phyloP scores from a whole-genome alignment of 1,140 invertebrate species.

The Pygmarrhopalites habei region DNA sequence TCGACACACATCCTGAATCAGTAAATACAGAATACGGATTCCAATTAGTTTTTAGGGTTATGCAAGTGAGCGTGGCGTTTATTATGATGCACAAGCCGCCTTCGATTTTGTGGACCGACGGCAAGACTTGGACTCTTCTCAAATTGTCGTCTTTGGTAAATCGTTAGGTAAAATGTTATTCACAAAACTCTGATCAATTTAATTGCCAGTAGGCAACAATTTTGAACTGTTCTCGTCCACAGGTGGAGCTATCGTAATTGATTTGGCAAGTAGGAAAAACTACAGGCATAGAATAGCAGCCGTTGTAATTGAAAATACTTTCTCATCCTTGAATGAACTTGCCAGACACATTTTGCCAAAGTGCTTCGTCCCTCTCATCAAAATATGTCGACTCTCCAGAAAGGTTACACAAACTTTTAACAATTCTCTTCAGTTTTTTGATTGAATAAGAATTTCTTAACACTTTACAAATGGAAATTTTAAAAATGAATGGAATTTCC shows the following conservation, averaged over 20 bases:
- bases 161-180: conserved; percentile 60
- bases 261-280: conserved; percentile 64
- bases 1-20: too few species aligned
- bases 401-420: too few species aligned
- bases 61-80: conserved; percentile 77
- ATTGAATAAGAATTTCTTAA: background rate
- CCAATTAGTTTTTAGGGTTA: conserved; percentile 46
- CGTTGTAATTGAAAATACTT: conserved; percentile 87
- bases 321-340: conserved; percentile 89
- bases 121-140: conserved; percentile 69
- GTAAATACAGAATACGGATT: too few species aligned
- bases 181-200: background rate
- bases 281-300: conserved; percentile 70
- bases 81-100: conserved; percentile 76
- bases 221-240: conserved; percentile 21
- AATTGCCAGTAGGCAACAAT: too few species aligned
- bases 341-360: conserved; percentile 46
- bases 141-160: conserved; percentile 84
- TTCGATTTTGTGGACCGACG: conserved; percentile 73
- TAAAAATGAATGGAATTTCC: conserved; percentile 9
- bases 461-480: background rate
- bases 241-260: conserved; percentile 79
- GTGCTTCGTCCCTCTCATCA: background rate
- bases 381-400: background rate
- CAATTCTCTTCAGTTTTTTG: background rate